Evolutionary conservation across 35 echinoderm and acorn worm genomes (phyloP), one percentile per base, ranked within the genome.

Genomic region (Apostichopus californicus): DNA sequence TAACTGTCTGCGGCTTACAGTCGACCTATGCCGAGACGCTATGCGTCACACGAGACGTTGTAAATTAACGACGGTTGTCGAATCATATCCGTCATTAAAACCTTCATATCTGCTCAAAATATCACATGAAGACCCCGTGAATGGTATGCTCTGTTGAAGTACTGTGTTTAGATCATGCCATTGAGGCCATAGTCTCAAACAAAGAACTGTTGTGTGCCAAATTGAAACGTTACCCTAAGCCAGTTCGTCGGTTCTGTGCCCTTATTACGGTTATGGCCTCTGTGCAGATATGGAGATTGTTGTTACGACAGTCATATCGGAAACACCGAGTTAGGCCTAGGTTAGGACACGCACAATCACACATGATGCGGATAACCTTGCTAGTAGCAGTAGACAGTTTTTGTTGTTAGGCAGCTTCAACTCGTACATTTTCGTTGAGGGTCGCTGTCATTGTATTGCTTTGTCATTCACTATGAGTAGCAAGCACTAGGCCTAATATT

Each of bases 1-100:
- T 58, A 72, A 21, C 20, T 89, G 28, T 89, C 86, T 89, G 86
- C 86, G 53, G 86, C 86, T 46, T 89, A 73, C 86, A 89, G 86
- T 89, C 89, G 89, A 91, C 89, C 89, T 55, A 91, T 77, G 77
- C 55, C 89, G 71, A 91, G 89, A 91, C 89, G 89, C 89, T 77
- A 59, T 91, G 89, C 89, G 89, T 91, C 89, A 91, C 89, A 91
- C 34, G 55, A 68, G 89, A 77, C 89, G 89, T 91, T 91, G 73
- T 91, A 89, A 73, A 89, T 89, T 89, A 65, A 89, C 52, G 86
- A 12, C 86, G 86, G 86, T 89, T 55, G 57, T 85, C 81, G 81
- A 55, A 54, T 85, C 54, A 85, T 17, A 54, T 56, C 55, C 54
- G 81, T 5, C 55, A 58, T 17, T 85, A 58, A 85, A 60, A 11